A percentile compares a stretch with the other conserved stretches of the same genome.
Conservation (phyloP, 2,113 vertebrate species). For the Heterotilapia buettikoferi region DNA sequence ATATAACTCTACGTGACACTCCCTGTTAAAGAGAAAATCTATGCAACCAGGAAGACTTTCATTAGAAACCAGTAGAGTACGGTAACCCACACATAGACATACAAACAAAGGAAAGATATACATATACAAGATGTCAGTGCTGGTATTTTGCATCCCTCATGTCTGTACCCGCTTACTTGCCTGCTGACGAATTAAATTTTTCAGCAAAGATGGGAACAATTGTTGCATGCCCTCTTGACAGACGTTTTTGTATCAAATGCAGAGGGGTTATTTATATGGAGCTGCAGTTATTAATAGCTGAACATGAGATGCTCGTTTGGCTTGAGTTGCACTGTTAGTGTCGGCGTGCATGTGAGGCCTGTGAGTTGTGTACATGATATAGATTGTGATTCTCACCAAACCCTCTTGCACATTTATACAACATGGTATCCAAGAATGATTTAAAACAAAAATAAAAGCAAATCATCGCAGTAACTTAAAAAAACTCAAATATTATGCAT, state of each 20-base stretch:
- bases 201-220: neutral
- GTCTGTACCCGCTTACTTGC: neutral
- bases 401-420: neutral
- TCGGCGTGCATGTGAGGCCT: neutral
- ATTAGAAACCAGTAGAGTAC: conserved; percentile 13
- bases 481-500: neutral
- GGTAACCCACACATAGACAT: conserved; percentile 1
- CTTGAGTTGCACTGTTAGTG: neutral
- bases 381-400: neutral
- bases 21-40: conserved; percentile 36
- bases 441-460: neutral
- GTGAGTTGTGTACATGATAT: neutral
- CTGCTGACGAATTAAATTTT: neutral
- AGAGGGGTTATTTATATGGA: conserved; percentile 30
- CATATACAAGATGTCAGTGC: neutral
- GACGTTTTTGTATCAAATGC: neutral
- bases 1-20: neutral
- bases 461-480: neutral
- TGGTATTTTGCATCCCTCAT: neutral
- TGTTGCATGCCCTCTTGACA: neutral
- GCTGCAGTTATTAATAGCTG: conserved; percentile 53
- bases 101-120: neutral
- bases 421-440: neutral
- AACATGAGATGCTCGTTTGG: conserved; percentile 48
- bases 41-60: neutral